These are phyloP conservation scores for Andrena bucephala DNA, from an alignment of 2,888 invertebrate genomes.

Conservation along the genomic window DNA sequence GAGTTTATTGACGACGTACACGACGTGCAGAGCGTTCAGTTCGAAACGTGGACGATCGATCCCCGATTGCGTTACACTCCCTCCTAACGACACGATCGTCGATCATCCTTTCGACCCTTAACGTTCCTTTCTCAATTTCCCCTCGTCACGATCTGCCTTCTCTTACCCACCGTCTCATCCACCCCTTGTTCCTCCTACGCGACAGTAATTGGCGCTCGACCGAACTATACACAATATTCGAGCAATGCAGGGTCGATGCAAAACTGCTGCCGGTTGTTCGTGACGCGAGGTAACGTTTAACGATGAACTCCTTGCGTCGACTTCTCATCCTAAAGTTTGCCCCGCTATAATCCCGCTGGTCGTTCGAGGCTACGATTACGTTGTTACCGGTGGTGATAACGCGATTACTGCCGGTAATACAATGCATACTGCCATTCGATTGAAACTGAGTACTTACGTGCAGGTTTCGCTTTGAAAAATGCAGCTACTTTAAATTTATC, in stretches of 20 bases:
- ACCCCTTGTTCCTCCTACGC: not conserved
- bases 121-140: not conserved
- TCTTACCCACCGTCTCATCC: slow-evolving; percentile 6
- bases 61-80: slow-evolving; percentile 8
- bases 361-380: slow-evolving; percentile 18
- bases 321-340: slow-evolving; percentile 42
- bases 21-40: slow-evolving; percentile 53
- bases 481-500: not conserved
- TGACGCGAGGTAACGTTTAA: slow-evolving; percentile 27
- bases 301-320: slow-evolving; percentile 36
- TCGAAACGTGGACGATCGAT: slow-evolving; percentile 50
- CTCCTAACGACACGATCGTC: slow-evolving; percentile 6
- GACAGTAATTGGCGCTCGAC: slow-evolving; percentile 35
- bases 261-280: slow-evolving; percentile 33
- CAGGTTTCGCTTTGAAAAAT: not conserved
- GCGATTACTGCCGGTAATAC: slow-evolving; percentile 22
- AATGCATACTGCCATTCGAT: slow-evolving; percentile 26
- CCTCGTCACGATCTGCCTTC: not conserved
- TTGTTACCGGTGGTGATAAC: not conserved
- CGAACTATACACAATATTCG: slow-evolving; percentile 48
- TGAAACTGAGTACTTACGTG: slow-evolving; percentile 5
- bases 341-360: slow-evolving; percentile 43
- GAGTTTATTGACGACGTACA: slow-evolving; percentile 79
- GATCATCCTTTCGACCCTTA: slow-evolving; percentile 4
- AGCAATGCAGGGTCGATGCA: slow-evolving; percentile 38